Evolutionary conservation across 2,888 invertebrate genomes (phyloP).

Genomic region (Phragmatobia fuliginosa): DNA sequence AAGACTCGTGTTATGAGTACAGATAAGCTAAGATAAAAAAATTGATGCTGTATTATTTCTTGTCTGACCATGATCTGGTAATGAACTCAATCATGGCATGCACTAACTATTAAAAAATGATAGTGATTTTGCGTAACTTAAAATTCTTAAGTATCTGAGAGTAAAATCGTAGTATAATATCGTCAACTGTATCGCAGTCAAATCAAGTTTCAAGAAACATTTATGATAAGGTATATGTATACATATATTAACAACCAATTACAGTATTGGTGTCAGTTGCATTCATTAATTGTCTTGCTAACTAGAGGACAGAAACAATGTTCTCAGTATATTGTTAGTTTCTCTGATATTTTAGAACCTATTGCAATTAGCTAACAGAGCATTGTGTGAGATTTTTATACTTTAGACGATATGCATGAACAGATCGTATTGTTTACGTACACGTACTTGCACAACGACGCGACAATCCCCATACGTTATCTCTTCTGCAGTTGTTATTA

Average conservation of each 20-base stretch:
- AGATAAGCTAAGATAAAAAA: background rate
- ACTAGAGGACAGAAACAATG: background rate
- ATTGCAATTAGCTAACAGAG: background rate
- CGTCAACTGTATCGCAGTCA: slow-evolving; percentile 10
- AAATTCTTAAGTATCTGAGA: background rate
- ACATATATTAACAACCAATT: background rate
- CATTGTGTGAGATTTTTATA: background rate
- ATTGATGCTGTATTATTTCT: background rate
- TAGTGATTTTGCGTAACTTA: background rate
- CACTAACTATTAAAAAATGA: slow-evolving; percentile 8
- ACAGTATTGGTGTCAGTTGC: slow-evolving; percentile 11
- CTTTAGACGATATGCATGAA: background rate
- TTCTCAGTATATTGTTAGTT: background rate
- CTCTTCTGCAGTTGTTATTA: background rate
- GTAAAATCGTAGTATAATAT: background rate
- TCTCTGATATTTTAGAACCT: background rate
- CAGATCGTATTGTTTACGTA: background rate
- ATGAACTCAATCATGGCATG: slow-evolving; percentile 20
- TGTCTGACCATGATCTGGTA: slow-evolving; percentile 17
- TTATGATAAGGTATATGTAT: slow-evolving; percentile 11
- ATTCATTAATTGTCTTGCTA: slow-evolving; percentile 1
- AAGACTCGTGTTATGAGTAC: background rate
- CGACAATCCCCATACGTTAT: background rate
- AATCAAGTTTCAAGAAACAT: slow-evolving; percentile 6
- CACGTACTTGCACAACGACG: background rate